Conservation (phyloP, 2,888 invertebrate genomes). For the Seladonia tumulorum region DNA sequence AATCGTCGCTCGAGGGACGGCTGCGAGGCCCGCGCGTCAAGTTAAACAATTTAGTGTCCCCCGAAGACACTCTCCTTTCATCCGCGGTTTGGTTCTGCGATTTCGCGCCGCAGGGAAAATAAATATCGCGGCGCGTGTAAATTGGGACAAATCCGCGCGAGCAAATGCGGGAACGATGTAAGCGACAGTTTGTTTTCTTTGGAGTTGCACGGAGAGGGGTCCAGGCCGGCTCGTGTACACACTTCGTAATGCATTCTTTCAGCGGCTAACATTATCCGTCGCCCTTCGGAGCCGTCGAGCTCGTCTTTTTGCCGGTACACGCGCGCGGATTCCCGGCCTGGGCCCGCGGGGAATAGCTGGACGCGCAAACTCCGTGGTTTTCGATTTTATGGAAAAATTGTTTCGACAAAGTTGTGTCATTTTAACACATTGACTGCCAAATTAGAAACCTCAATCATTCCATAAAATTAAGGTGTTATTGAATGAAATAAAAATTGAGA, state of each 20-base stretch:
- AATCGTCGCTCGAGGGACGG: neutral
- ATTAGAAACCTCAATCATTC: no score
- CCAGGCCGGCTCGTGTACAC: constrained; percentile 9
- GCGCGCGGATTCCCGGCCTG: no score
- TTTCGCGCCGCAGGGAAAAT: constrained; percentile 1
- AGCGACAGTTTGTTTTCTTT: constrained; percentile 56
- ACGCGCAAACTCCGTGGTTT: no score
- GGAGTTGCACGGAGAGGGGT: constrained; percentile 15
- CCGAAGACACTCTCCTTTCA: neutral
- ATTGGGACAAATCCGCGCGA: constrained; percentile 35
- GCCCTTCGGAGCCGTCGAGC: constrained; percentile 39
- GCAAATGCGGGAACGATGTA: constrained; percentile 45
- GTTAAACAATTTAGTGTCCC: constrained; percentile 2
- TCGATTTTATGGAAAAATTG: no score
- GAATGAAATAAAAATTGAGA: no score
- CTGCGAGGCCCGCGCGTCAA: neutral
- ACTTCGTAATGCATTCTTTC: constrained; percentile 51
- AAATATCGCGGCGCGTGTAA: constrained; percentile 25
- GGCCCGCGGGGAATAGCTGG: no score
- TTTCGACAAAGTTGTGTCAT: no score
- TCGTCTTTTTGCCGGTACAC: neutral
- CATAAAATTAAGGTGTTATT: no score
- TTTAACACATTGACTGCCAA: no score
- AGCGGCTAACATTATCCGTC: constrained; percentile 30
- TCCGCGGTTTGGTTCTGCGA: neutral